Base-by-base conservation (phyloP, 1,140 invertebrate genomes). In the Cyclargus thomasi region DNA sequence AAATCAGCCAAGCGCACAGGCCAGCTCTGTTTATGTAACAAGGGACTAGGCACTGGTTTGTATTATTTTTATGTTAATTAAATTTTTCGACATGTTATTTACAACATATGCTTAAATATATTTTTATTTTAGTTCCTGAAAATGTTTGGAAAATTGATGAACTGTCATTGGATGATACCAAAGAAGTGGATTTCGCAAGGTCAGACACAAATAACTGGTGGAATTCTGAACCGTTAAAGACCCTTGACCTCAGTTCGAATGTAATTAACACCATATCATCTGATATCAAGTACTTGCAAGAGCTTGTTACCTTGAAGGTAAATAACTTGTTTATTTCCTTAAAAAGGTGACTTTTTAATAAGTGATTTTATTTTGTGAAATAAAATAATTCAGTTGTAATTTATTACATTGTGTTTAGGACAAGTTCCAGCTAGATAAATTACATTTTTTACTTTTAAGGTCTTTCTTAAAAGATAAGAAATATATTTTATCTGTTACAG, bases 181-280 rank as follows among this genome's bases (percentile, higher is more conserved):
- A 76, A 91, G 93, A 90, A 29, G 90, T 95, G 8, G 94, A 96
- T 78, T 93, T 95, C 72, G 92, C 94, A 70, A 83, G 87, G 21
- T 84, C 86, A 16, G 93, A 95, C 53, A 92, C 93, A 39, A 92
- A 93, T 67, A 92, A 93, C 62, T 98, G 97, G 97, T 98, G 97
- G 97, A 96, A 96, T 82, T 93, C 95, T 76, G 94, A 95, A 71
- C 93, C 95, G 1, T 85, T 97, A 4, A 95, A 93, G 63, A 94
- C 94, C 77, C 91, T 97, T 65, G 95, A 97, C 80, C 90, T 97
- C 36, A 96, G 96, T 71, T 96, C 93, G 3, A 98, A 98, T 80
- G 91, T 92, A 47, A 86, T 98, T 62, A 92, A 91, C 62, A 80
- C 79, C 55, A 86, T 98, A 65, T 93, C 95, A 67, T 84, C 93